phyloP scores from a whole-genome alignment of 1,140 invertebrate genomes.

The Tachypleus tridentatus region DNA sequence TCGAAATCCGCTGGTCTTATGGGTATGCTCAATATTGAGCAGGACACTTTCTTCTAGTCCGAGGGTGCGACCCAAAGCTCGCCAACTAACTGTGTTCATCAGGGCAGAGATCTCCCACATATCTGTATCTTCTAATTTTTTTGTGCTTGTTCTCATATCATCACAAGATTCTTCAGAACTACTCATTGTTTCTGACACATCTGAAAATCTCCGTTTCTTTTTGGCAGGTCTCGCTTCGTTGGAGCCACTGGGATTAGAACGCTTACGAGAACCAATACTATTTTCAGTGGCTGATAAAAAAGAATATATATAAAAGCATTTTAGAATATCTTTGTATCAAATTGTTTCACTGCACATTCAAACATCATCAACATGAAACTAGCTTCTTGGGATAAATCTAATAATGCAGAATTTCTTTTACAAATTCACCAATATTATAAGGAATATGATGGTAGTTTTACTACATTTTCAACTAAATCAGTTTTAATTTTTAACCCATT shows the following conservation, averaged over 20 bases:
- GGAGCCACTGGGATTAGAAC: constrained; percentile 7
- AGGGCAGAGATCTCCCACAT: constrained; percentile 26
- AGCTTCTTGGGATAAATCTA: too few species aligned
- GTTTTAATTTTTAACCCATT: too few species aligned
- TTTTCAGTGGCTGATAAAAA: not conserved
- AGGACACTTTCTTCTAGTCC: constrained; percentile 27
- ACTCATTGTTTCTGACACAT: constrained; percentile 7
- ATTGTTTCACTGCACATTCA: too few species aligned
- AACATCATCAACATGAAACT: too few species aligned
- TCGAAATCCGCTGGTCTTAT: constrained; percentile 23
- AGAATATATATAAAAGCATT: not conserved
- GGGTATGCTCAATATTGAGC: constrained; percentile 24
- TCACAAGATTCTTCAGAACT: constrained; percentile 10
- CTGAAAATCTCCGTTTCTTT: constrained; percentile 3
- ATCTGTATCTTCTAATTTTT: constrained; percentile 17
- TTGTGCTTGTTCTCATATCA: not conserved
- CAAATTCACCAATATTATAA: too few species aligned
- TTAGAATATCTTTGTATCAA: too few species aligned
- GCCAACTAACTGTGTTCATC: constrained; percentile 25
- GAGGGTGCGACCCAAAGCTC: constrained; percentile 25
- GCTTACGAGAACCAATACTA: constrained; percentile 4
- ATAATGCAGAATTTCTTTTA: too few species aligned
- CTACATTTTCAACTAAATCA: too few species aligned
- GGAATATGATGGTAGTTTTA: too few species aligned
- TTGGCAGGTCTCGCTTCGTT: not conserved